Evolutionary conservation across 2,888 invertebrate genomes (phyloP).

Genomic region (Caenorhabditis afra): DNA sequence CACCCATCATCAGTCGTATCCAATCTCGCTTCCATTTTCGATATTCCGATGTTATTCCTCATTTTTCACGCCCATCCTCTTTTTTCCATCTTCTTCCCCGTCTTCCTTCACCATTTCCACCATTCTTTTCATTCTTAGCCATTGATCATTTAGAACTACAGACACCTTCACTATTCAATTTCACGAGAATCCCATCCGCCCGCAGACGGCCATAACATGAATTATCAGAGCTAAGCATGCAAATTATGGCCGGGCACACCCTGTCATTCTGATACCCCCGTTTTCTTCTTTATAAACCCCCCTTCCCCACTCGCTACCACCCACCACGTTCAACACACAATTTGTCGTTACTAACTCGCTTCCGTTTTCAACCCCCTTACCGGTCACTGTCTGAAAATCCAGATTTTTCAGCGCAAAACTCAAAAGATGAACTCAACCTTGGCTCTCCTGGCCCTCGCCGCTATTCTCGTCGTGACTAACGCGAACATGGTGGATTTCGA

Average conservation of each 20-base stretch:
- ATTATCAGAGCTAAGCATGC: not conserved
- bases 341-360: not conserved
- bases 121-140: constrained; percentile 1
- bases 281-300: not conserved
- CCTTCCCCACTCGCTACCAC: too few species aligned
- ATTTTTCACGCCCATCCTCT: not conserved
- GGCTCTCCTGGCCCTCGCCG: constrained; percentile 30
- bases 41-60: constrained; percentile 40
- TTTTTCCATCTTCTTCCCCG: constrained; percentile 1
- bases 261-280: constrained; percentile 3
- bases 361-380: not conserved
- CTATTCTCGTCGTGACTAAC: constrained; percentile 1
- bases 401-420: not conserved
- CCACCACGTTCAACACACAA: not conserved
- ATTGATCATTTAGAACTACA: constrained; percentile 23
- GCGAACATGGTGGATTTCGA: constrained; percentile 49
- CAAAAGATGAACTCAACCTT: constrained; percentile 48
- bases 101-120: too few species aligned
- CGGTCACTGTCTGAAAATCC: not conserved
- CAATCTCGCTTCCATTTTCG: constrained; percentile 28
- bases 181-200: not conserved
- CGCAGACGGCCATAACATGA: constrained; percentile 10
- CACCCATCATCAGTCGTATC: constrained; percentile 24
- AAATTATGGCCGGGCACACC: not conserved
- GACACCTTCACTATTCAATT: not conserved